Base-by-base conservation (phyloP, 2,888 invertebrate species). In the Frankliniella intonsa region DNA sequence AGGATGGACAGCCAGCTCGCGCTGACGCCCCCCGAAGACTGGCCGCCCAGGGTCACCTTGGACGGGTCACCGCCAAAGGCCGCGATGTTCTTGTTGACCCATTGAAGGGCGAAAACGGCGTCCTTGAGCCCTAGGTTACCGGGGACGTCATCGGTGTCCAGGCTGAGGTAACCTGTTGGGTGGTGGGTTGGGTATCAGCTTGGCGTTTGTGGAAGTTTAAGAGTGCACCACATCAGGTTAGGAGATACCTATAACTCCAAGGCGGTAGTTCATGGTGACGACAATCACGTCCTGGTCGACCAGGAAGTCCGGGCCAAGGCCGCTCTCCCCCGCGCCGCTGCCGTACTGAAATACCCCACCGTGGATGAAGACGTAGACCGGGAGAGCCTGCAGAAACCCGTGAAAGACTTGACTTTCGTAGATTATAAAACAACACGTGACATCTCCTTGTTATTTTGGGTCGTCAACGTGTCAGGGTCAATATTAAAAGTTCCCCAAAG, bases 51-150 rank as follows among this genome's bases (percentile, higher is more conserved):
- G 0, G 83, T 83, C 1, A 84, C 82, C 62, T 83, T 65, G 27
- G 62, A 69, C 7, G 80, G 79, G 79, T 84, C 82, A 3, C 84
- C 84, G 1, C 84, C 83, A n/a, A 83, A 84, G 22, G 65, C 69
- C 7, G n/a, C 76, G 10, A 83, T 83, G 55, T 82, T 82, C n/a
- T 81, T 25, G 65, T 81, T 76, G 17, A 82, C 82, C 83, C 83
- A 83, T 25, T 51, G 76, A 38, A 83, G 65, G 1, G 80, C 82
- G 81, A 79, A n/a, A 11, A 82, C 55, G 25, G 82, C 82, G 80
- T 83, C 83, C 22, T 83, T 83, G 76, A 76, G 25, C 8, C 25
- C 69, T 25, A 25, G 22, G 25, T 76, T 76, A 9, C 69, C 69
- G 12, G 69, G 69, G 1, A 76, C 25, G 9, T 76, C 69, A 0